Base-by-base conservation (phyloP, 2,113 vertebrate species). In the Datnioides undecimradiatus region DNA sequence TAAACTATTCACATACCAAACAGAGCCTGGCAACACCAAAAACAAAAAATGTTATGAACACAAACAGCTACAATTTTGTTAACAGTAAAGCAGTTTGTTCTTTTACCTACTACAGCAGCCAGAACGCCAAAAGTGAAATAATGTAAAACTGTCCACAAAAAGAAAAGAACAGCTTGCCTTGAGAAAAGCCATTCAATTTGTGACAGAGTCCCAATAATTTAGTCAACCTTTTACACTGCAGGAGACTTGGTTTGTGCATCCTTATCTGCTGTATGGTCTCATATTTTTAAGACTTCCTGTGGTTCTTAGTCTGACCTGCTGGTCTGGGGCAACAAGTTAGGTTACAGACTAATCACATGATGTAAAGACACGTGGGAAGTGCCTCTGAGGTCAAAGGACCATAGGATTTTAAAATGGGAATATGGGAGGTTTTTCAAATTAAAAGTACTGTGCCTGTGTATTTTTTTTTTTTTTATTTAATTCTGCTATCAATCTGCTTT, bases 261-360 rank as follows among this genome's bases (percentile, higher is more conserved):
- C 25, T 65, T 68, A 68, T 65, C 41, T 27, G 52, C 21, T n/a
- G 29, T 40, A 63, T n/a, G 31, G 36, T n/a, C 69, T 12, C 36
- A 83, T 43, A 51, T 75, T 34, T 60, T 59, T 69, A 41, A 49
- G 59, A 76, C 84, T 54, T 62, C 49, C 49, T 70, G 79, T 64
- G 70, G 68, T 45, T 51, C 55, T 36, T 31, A 34, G 63, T 73
- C 76, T 82, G 70, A 82, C 78, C 78, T 76, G 43, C 8, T 68
- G 66, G 25, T 80, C 43, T 51, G 23, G 14, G 4, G 25, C 54
- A 84, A 57, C 40, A 36, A 67, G 71, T 55, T 80, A 60, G 64
- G 63, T 73, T 51, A 40, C 6, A 49, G 54, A 25, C 63, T 83
- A 76, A 80, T 85, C 79, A 79, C 79, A 38, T 81, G 84, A 82